Evolutionary conservation across 2,797 vertebrate genomes (phyloP).

Genomic region (Pteropus rufus): DNA sequence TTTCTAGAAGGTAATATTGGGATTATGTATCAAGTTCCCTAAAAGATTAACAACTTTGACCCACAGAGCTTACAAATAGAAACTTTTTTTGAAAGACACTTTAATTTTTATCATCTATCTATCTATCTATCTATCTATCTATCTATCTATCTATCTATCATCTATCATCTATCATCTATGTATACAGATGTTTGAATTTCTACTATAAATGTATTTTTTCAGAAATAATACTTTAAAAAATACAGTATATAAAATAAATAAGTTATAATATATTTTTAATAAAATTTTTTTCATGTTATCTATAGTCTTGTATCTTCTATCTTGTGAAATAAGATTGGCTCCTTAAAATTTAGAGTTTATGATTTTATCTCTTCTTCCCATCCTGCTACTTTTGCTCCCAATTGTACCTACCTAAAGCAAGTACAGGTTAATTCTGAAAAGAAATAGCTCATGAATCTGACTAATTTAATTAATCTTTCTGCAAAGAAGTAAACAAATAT

Average conservation of each 20-base stretch:
- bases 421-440: background rate
- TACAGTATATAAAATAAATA: background rate
- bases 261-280: background rate
- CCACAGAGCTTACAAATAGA: background rate
- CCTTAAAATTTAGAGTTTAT: background rate
- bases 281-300: background rate
- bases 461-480: background rate
- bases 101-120: no score
- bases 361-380: background rate
- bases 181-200: background rate
- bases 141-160: no score
- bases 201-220: background rate
- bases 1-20: background rate
- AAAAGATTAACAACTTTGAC: background rate
- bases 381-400: background rate
- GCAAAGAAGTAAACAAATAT: background rate
- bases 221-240: background rate
- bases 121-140: no score
- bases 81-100: background rate
- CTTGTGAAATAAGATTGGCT: background rate
- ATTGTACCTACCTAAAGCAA: background rate
- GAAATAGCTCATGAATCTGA: background rate
- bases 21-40: background rate
- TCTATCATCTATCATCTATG: no score
- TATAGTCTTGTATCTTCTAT: background rate